Base-by-base conservation (phyloP, 2,888 invertebrate species). In the Hoplodrina blanda region DNA sequence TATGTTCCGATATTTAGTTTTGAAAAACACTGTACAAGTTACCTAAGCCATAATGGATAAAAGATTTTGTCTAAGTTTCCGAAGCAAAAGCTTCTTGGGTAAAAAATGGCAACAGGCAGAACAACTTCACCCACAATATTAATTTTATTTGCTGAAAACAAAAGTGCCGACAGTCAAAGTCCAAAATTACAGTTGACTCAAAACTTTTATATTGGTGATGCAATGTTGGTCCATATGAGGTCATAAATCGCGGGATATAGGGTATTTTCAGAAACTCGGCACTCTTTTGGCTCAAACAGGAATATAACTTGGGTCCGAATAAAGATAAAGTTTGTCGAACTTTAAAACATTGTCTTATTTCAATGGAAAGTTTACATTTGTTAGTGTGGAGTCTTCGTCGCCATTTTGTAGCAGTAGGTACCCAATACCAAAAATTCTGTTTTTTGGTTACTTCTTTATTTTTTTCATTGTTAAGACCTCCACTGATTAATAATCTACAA, bases 241-340 rank as follows among this genome's bases (percentile, higher is more conserved):
- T 67, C 73, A 65, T 82, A 84, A 76, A 84, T 84, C 54, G 55
- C 25, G 20, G 53, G 57, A 57, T 54, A 65, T 69, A 68, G 57
- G 41, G 70, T 78, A 63, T 72, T 72, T 55, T 53, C 69, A 64
- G 37, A 62, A 82, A 76, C 67, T 84, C 76, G 76, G 80, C 80
- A 69, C 61, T 69, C 63, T 63, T 70, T 61, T 37, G 56, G 63
- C 64, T 82, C 62, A 68, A 49, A 50, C 50, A 19, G 41, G 78
- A 69, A 61, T 71, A 65, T 64, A 78, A 64, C 64, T 69, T 20
- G 63, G 53, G 50, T 61, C 44, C 65, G 52, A 80, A 62, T 68
- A 69, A 60, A 56, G 73, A 65, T 54, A 63, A 73, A 80, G 62
- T 67, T 81, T 67, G 49, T 57, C 25, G 61, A 64, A 70, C 59